Percentiles rank a stretch among this genome's conserved stretches.
These are phyloP conservation scores for Menidia menidia DNA, from an alignment of 2,797 vertebrate genomes.

Conservation along the genomic window DNA sequence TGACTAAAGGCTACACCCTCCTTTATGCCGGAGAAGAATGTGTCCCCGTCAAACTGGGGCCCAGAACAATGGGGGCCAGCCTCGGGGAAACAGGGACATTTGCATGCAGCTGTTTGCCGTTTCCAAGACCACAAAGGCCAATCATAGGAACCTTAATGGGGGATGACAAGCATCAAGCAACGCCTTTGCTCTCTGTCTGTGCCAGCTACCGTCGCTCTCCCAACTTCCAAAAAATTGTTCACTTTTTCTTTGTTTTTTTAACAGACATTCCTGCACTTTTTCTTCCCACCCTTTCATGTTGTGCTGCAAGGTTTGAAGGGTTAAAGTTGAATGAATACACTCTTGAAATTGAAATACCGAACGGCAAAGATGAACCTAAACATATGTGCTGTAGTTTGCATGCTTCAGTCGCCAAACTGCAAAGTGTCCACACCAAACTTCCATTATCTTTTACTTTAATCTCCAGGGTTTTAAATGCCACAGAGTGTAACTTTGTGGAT, in stretches of 20 bases:
- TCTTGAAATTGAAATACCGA: slow-evolving; percentile 30
- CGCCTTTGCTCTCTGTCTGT: slow-evolving; percentile 79
- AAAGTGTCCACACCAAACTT: slow-evolving; percentile 57
- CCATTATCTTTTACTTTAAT: slow-evolving; percentile 67
- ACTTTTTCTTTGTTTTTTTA: slow-evolving; percentile 51
- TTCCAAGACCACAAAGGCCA: slow-evolving; percentile 94
- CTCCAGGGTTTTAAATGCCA: slow-evolving; percentile 65
- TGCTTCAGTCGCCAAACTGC: slow-evolving; percentile 50
- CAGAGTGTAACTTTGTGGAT: slow-evolving; percentile 51
- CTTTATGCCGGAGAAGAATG: slow-evolving; percentile 86
- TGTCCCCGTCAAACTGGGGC: slow-evolving; percentile 90
- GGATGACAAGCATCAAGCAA: slow-evolving; percentile 89
- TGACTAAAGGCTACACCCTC: slow-evolving; percentile 86
- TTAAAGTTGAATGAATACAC: slow-evolving; percentile 54
- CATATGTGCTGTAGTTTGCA: slow-evolving; percentile 51
- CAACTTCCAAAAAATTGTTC: slow-evolving; percentile 64
- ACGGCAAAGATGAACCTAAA: slow-evolving; percentile 40
- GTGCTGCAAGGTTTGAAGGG: slow-evolving; percentile 36
- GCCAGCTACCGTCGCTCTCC: slow-evolving; percentile 66
- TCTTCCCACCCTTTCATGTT: slow-evolving; percentile 36
- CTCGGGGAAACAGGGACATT: slow-evolving; percentile 87
- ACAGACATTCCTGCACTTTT: slow-evolving; percentile 71
- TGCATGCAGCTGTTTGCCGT: slow-evolving; percentile 97
- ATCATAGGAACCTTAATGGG: slow-evolving; percentile 89
- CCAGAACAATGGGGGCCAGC: slow-evolving; percentile 90